Evolutionary conservation across 2,888 invertebrate species (phyloP), one percentile per base, ranked within the genome.

Genomic region (Agonopterix subpropinquella): DNA sequence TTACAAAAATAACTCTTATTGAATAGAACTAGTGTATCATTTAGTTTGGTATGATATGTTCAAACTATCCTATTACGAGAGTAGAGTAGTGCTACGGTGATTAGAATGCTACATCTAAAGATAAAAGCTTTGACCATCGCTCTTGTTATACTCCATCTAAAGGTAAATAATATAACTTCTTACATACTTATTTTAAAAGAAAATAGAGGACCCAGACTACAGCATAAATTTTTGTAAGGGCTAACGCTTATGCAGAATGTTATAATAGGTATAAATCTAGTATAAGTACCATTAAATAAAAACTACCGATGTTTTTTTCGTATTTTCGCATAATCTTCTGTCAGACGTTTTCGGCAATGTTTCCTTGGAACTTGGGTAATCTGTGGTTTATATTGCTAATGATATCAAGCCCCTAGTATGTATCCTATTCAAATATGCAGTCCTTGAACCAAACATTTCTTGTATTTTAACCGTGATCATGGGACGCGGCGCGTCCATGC

Each of bases 1-100:
- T 58, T 62, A 60, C 58, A 61, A 55, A 28, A 28, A 28, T 28
- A 28, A 28, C 1, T 39, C n/a, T 39, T 39, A n/a, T n/a, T 39
- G 9, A 8, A 9, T n/a, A n/a, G 59, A 66, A 60, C 62, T 65
- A 67, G 13, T 13, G 18, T 51, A 39, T 50, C 57, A 55, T 62
- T 69, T 57, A 69, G 73, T 74, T 75, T 75, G 74, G 70, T 70
- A 62, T 70, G 59, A 64, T 69, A 73, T 60, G 61, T 63, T 59
- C 59, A 60, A 47, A 55, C 50, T 53, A 54, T 54, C 42, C 53
- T 56, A 60, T 49, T 52, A 54, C 49, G 53, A 51, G 41, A 56
- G 52, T 61, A 64, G 65, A n/a, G 13, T 13, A 13, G 13, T 64
- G 64, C 61, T 67, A 47, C 11, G 8, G 42, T 11, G n/a, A 39